Conservation (phyloP, 2,113 vertebrate genomes). For the Trematomus loennbergii region DNA sequence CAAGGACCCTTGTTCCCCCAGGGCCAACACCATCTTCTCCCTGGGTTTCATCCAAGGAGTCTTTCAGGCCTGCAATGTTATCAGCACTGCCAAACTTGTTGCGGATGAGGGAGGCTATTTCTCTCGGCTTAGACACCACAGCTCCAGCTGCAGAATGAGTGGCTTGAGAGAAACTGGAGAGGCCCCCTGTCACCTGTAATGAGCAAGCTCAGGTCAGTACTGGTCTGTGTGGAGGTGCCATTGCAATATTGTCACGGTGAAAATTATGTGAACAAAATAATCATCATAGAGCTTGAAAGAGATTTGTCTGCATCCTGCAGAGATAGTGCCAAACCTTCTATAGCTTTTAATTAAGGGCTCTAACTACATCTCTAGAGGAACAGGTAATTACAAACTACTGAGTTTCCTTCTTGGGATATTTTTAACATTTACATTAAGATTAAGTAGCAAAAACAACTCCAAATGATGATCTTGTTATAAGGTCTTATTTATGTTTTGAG, state of each 20-base stretch:
- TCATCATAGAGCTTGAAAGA: neutral
- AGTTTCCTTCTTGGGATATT: neutral
- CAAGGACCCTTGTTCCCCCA: slow-evolving; percentile 83
- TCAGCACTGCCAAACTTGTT: slow-evolving; percentile 98
- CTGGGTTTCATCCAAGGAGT: slow-evolving; percentile 92
- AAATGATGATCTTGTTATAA: neutral
- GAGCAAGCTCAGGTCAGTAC: slow-evolving; percentile 3
- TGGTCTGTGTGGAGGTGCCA: neutral
- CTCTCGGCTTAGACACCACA: slow-evolving; percentile 95
- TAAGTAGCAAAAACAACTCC: neutral
- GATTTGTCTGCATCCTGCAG: neutral
- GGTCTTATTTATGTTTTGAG: no score
- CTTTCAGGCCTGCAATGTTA: slow-evolving; percentile 93
- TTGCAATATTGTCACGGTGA: neutral
- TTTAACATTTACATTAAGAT: neutral
- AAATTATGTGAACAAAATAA: neutral
- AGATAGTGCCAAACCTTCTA: neutral
- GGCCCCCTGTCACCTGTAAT: slow-evolving; percentile 92
- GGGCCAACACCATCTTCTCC: slow-evolving; percentile 85
- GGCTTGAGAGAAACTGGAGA: slow-evolving; percentile 96
- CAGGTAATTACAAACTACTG: neutral
- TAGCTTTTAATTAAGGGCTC: neutral
- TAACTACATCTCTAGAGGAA: neutral
- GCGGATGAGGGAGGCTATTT: slow-evolving; percentile 93
- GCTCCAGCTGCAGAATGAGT: slow-evolving; percentile 97